phyloP scores from a whole-genome alignment of 2,113 vertebrate genomes.

The Raja brachyura region DNA sequence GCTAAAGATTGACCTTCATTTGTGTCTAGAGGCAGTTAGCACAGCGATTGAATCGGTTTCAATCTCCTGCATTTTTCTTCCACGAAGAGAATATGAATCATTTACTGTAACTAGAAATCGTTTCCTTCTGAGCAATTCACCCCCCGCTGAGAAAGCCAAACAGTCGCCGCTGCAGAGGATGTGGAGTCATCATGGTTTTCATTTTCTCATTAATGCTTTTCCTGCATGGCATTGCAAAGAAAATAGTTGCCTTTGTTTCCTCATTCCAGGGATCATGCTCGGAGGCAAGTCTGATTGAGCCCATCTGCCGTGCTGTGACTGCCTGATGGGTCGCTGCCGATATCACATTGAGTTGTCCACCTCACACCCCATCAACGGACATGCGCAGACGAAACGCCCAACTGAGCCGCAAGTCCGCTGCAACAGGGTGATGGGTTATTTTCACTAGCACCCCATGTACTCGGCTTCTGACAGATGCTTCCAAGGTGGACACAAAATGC shows the following conservation, averaged over 20 bases:
- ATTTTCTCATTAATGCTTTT: slow-evolving; percentile 34
- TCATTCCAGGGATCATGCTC: slow-evolving; percentile 45
- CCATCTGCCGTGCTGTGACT: not conserved
- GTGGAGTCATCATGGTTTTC: slow-evolving; percentile 19
- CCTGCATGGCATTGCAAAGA: slow-evolving; percentile 26
- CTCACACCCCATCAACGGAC: not conserved
- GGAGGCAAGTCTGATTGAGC: slow-evolving; percentile 46
- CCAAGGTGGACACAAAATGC: not conserved
- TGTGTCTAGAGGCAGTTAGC: not conserved
- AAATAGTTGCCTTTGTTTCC: slow-evolving; percentile 17
- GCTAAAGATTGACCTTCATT: not conserved
- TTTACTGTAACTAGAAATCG: slow-evolving; percentile 22
- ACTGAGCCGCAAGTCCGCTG: not conserved
- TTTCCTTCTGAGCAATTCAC: not conserved
- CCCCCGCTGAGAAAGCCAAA: slow-evolving; percentile 6
- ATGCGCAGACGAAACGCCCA: not conserved
- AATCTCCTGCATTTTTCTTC: not conserved
- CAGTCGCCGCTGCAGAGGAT: not conserved
- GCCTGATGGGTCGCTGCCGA: not conserved
- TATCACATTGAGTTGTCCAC: not conserved
- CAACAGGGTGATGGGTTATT: not conserved
- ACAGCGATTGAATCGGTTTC: not conserved
- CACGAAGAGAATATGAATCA: slow-evolving; percentile 25
- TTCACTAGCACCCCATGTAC: not conserved
- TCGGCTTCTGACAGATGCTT: not conserved